Evolutionary conservation across 1,140 invertebrate genomes (phyloP), one percentile per base, ranked within the genome.

Genomic region (Pseudoatta argentina): DNA sequence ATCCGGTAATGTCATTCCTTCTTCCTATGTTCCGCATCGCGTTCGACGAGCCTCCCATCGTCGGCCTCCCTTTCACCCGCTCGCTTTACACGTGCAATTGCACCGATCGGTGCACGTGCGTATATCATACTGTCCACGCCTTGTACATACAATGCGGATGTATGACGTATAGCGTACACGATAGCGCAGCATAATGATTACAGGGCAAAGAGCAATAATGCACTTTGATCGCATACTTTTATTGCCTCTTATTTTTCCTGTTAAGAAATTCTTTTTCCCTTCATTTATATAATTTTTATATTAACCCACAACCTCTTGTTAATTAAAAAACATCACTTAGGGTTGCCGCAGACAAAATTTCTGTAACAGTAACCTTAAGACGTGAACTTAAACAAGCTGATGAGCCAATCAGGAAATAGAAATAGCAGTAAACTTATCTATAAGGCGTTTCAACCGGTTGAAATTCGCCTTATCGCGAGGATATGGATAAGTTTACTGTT

Each of bases 1-100:
- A 82, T 63, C 51, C 63, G 67, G 78, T 81, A 86, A 71, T 73
- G 53, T 59, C 55, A 83, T 72, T 85, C 67, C 77, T 79, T 90
- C 79, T 75, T 83, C 69, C 79, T 75, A 75, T 83, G 69, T 83
- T 78, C 44, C 53, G 53, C 61, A 51, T 61, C 30, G 66, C 61
- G 34, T n/a, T 39, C 53, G 66, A 34, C 24, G 78, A 73, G n/a
- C 79, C 34, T 30, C 48, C 48, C 55, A 57, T 63, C 69, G 27
- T 44, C 55, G 61, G 27, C 61, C 81, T 82, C 71, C 86, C 85
- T 88, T 88, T 64, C 30, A 48, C 51, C 51, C n/a, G 18, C 64
- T 16, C 73, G 14, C 30, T 34, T 59, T 39, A 67, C 48, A 75
- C 75, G 81, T 79, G 77, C 79, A 69, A 76, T 75, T 51, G 64